A percentile compares a stretch with the other conserved stretches of the same genome.
Conservation (phyloP, 2,797 vertebrate genomes). For the Pipistrellus pygmaeus region DNA sequence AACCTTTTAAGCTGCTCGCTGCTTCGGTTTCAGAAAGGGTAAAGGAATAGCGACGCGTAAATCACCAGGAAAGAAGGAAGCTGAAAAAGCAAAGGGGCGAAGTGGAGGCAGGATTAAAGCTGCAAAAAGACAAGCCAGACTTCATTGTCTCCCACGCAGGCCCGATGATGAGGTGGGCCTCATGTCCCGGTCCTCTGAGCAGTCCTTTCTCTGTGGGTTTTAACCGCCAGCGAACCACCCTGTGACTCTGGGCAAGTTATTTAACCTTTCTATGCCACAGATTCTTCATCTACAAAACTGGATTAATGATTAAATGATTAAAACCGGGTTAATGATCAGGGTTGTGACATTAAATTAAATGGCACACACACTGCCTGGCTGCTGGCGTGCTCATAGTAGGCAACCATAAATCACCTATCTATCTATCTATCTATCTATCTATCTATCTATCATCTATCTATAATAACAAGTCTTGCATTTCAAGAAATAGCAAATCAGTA, state of each 20-base stretch:
- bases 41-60: not conserved
- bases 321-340: slow-evolving; percentile 40
- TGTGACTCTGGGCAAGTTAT: slow-evolving; percentile 51
- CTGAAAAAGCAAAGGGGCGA: not conserved
- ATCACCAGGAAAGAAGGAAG: not conserved
- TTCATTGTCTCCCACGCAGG: not conserved
- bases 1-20: slow-evolving; percentile 28
- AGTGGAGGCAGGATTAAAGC: not conserved
- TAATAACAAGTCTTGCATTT: not conserved
- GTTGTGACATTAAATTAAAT: not conserved
- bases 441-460: not conserved
- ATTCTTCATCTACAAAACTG: not conserved
- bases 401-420: not conserved
- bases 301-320: slow-evolving; percentile 4
- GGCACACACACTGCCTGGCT: too few species aligned
- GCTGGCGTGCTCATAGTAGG: not conserved
- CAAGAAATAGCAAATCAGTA: not conserved
- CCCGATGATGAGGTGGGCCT: not conserved
- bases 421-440: too few species aligned
- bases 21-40: not conserved
- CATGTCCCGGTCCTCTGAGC: slow-evolving; percentile 24
- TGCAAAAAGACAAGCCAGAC: slow-evolving; percentile 29
- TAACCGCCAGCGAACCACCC: slow-evolving; percentile 57
- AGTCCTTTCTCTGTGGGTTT: not conserved
- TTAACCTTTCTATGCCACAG: slow-evolving; percentile 53